Evolutionary conservation across 2,888 invertebrate genomes (phyloP).

Genomic region (Stenichneumon culpator): DNA sequence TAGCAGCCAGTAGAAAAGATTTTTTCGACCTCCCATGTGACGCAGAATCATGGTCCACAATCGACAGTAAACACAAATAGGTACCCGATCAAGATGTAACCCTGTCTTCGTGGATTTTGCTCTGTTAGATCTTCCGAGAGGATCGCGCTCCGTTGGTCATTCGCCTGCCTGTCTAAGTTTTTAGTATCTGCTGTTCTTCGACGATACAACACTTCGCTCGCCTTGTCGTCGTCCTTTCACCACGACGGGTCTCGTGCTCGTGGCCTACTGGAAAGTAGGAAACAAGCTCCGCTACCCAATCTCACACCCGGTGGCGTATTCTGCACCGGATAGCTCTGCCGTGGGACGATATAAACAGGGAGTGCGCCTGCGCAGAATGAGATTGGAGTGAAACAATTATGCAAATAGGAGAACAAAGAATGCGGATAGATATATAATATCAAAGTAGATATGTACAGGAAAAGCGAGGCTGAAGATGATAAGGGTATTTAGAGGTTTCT

Average conservation of each 20-base stretch:
- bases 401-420: conserved; percentile 49
- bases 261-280: conserved; percentile 25
- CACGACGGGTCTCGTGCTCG: conserved; percentile 27
- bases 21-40: conserved; percentile 3
- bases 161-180: neutral
- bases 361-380: conserved; percentile 75
- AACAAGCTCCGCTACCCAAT: conserved; percentile 52
- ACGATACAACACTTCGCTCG: conserved; percentile 19
- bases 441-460: conserved; percentile 24
- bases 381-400: conserved; percentile 61
- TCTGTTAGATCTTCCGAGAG: neutral
- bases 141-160: neutral
- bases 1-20: neutral
- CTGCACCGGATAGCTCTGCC: conserved; percentile 58
- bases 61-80: neutral
- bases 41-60: neutral
- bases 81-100: neutral
- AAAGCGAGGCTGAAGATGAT: conserved; percentile 10
- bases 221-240: conserved; percentile 18
- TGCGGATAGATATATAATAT: conserved; percentile 8
- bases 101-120: neutral
- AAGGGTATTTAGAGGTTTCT: conserved; percentile 25
- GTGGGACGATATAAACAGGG: conserved; percentile 80
- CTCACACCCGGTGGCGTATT: conserved; percentile 33
- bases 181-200: conserved; percentile 7